Percentiles rank a stretch among this genome's conserved stretches.
phyloP scores from a whole-genome alignment of 92 coral and sea anemone species.

The Galaxea fascicularis region DNA sequence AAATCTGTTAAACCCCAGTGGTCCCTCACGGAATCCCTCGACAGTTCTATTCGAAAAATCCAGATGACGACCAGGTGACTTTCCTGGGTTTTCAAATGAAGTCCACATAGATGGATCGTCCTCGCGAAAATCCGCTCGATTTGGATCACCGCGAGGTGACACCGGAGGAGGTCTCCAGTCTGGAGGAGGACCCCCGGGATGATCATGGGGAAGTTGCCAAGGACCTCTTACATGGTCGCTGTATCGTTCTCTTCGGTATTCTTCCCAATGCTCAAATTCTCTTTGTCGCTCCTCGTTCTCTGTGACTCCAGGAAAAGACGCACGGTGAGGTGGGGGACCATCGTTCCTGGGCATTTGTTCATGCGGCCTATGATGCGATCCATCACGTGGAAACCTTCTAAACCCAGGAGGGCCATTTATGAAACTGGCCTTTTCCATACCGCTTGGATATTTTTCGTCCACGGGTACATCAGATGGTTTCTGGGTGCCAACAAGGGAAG shows the following conservation, averaged over 20 bases:
- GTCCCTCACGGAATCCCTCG: conserved; percentile 66
- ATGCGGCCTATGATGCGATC: conserved; percentile 1
- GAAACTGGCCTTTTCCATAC: not conserved
- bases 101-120: conserved; percentile 77
- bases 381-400: conserved; percentile 8
- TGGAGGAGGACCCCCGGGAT: conserved; percentile 57
- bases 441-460: not conserved
- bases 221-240: conserved; percentile 32
- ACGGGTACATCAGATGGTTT: conserved; percentile 3
- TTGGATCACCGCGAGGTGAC: conserved; percentile 41
- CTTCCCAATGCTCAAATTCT: conserved; percentile 41
- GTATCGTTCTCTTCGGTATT: conserved; percentile 27
- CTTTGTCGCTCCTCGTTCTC: conserved; percentile 29
- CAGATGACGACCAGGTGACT: conserved; percentile 47
- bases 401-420: conserved; percentile 21
- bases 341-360: conserved; percentile 30
- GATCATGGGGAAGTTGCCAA: conserved; percentile 33
- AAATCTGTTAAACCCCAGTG: conserved; percentile 58
- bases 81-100: conserved; percentile 71
- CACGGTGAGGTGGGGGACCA: conserved; percentile 41
- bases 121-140: conserved; percentile 62
- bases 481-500: not conserved
- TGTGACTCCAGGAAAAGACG: conserved; percentile 9
- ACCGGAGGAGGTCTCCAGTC: conserved; percentile 49
- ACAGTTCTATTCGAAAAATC: conserved; percentile 49